Evolutionary conservation across 2,888 invertebrate species (phyloP), one percentile per base, ranked within the genome.

Genomic region (Leptinotarsa tumamoca): DNA sequence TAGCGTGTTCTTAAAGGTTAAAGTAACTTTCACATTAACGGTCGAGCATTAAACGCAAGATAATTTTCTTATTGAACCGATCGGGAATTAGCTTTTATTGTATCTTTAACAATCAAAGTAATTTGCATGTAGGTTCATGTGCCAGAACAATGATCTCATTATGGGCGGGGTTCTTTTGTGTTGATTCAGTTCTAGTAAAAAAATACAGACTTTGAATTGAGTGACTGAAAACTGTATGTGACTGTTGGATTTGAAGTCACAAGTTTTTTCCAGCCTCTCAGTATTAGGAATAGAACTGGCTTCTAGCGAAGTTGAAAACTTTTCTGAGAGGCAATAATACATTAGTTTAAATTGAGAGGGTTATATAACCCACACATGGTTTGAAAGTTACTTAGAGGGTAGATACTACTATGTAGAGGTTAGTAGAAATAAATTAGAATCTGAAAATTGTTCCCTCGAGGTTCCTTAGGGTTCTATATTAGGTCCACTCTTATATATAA

Each of bases 1-100:
- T 51, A 72, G 67, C 72, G 43, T 67, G 52, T 72, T 72, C 58
- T 67, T 54, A 72, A 72, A 72, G 72, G 72, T 72, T 67, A 68
- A 52, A 67, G 52, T 54, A 56, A 72, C 72, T 72, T 72, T 72
- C 72, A 72, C 72, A 56, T 58, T 50, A 43, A 50, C 58, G 43
- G 58, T 49, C 54, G 56, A 14, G 15, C 56, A 70, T 49, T 70
- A 15, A 50, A 21, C 58, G 56, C 43, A 21, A 70, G n/a, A 70
- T 61, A 49, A 33, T 63, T 51, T 68, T 68, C 68, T 68, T n/a
- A 52, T 27, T 68, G n/a, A n/a, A 27, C 52, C 15, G 4, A 27
- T 33, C n/a, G 63, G 51, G 70, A 58, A 70, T 56, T 69, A 58
- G 27, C 18, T 33, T 70, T 33, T 15, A 23, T 21, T 58, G 49